Base-by-base conservation (phyloP, 2,888 invertebrate species). In the Synanthedon vespiformis region DNA sequence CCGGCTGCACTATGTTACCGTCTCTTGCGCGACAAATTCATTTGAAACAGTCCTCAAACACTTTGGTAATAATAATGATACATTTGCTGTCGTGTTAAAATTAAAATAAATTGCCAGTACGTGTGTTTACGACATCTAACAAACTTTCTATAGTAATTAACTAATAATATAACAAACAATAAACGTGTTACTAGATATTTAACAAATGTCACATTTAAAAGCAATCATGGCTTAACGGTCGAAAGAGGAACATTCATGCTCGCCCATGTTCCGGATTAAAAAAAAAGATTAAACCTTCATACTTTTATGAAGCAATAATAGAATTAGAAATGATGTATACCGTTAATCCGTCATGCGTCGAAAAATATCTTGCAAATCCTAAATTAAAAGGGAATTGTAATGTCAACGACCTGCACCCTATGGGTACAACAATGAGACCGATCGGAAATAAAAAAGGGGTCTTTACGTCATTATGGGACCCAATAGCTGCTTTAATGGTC, bases 321-420 rank as follows among this genome's bases (percentile, higher is more conserved):
- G 66, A 67, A 77, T 79, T 76, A 78, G 62, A 71, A 68, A 77
- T 77, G 73, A 80, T 72, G 8, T 34, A 66, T 76, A 81, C 78
- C 76, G 70, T 68, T 79, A 81, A 82, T 80, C 77, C 64, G 76
- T 78, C 73, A 70, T 68, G 63, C 67, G 70, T 73, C 70, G 74
- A 77, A 78, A 81, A 80, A 77, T 78, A 74, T 75, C 68, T 70
- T 71, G 71, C 75, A 82, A 74, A 82, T 81, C 80, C 71, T 67
- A 64, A 71, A 77, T 70, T 64, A 73, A 68, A 70, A 75, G 70
- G 70, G 80, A 80, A 76, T 73, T 77, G 79, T 77, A 80, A 82
- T 83, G 86, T 86, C 86, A 87, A 82, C 71, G 86, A 87, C 85
- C 86, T 63, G 72, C 76, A 74, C 78, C 80, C 80, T 76, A 76